Conservation (phyloP, 2,888 invertebrate species). For the Trissolcus japonicus region DNA sequence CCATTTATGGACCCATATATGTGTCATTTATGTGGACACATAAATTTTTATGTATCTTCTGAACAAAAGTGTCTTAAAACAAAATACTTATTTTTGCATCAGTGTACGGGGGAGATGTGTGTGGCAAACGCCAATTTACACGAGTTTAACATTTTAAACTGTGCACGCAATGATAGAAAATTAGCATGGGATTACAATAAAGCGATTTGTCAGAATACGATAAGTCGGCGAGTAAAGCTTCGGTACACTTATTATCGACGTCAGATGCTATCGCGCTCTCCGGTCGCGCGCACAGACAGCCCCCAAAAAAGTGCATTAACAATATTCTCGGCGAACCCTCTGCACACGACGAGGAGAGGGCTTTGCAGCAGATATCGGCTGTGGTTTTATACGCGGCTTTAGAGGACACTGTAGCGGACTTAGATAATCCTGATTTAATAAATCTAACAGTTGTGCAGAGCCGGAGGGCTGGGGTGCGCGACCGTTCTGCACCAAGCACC, state of each 20-base stretch:
- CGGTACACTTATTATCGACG: constrained; percentile 64
- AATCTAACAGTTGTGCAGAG: constrained; percentile 75
- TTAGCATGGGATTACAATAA: constrained; percentile 40
- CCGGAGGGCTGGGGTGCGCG: constrained; percentile 56
- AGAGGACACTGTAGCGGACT: constrained; percentile 73
- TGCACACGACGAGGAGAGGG: constrained; percentile 52
- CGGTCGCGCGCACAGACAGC: no score
- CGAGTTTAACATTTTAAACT: no score
- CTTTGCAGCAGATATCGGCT: constrained; percentile 65
- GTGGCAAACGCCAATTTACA: no score
- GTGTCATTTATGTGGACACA: no score
- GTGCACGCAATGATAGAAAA: constrained; percentile 13
- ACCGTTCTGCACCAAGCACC: constrained; percentile 60
- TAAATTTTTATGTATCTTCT: no score
- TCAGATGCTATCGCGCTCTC: constrained; percentile 62
- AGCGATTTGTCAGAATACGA: constrained; percentile 51
- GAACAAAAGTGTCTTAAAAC: no score
- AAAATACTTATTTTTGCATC: no score
- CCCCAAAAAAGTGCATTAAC: constrained; percentile 57
- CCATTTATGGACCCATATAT: no score
- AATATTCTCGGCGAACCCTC: constrained; percentile 47
- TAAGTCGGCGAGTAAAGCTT: constrained; percentile 56
- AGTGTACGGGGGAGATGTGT: no score
- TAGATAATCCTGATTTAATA: constrained; percentile 77
- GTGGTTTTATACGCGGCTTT: constrained; percentile 73